Base-by-base conservation (phyloP, 1,140 invertebrate genomes). In the Frieseomelitta varia region DNA sequence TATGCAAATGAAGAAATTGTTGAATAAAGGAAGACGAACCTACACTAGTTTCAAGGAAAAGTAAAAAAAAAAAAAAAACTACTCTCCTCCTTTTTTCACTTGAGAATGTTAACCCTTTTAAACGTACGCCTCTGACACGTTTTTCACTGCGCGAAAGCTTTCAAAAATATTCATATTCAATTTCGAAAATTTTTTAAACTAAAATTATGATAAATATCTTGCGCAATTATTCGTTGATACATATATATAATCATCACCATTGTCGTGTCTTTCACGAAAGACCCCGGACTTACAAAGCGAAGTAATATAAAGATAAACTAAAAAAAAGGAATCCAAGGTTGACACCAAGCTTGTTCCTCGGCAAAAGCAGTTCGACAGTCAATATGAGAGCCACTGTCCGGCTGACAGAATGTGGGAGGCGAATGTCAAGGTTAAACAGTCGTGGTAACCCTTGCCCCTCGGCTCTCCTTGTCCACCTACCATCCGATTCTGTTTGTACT, bases 351-450 rank as follows among this genome's bases (percentile, higher is more conserved):
- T 63, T 73, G 10, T 27, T 11, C 27, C 12, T 15, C 1, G 0
- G 39, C 77, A 74, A 14, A 27, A 27, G 4, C 4, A 27, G 8
- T 27, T 17, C 14, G 15, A 15, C 27, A 17, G 4, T 30, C 0
- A 15, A 65, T 65, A 84, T 91, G 90, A 91, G 90, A 86, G 61
- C 67, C 90, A 86, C 90, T 91, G 90, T 65, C 67, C 81, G 55
- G 65, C 51, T 75, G 82, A 84, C 90, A 91, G 90, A 90, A 91
- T 91, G 90, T 91, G 90, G 90, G 90, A 91, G 90, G 90, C 90
- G 90, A 91, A 91, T 91, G 90, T 91, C 90, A 91, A 91, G 90
- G 90, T 87, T 91, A 88, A 91, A 91, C 86, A 82, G 79, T 91
- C 83, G 80, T 79, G 56, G 83, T 79, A 85, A 88, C 82, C 81